Percentiles rank a stretch among this genome's conserved stretches.
phyloP scores from a whole-genome alignment of 2,113 vertebrate species.

The Plotosus lineatus region DNA sequence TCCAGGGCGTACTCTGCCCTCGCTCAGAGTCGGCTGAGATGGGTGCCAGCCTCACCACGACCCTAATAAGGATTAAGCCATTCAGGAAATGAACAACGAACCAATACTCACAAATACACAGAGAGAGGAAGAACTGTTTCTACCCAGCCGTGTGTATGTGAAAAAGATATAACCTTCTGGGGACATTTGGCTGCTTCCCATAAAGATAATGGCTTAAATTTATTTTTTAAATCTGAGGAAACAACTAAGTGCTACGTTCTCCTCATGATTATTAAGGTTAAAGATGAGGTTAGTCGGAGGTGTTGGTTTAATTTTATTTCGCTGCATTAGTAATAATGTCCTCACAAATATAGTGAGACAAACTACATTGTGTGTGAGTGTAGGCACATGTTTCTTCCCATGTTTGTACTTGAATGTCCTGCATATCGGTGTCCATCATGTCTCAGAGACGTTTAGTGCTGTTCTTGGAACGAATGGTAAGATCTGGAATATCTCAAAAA shows the following conservation, averaged over 20 bases:
- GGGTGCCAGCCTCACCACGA: no score
- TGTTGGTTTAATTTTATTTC: not conserved
- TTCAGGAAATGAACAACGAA: no score
- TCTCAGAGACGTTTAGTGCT: not conserved
- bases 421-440: not conserved
- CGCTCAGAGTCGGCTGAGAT: no score
- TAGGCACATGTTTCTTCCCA: not conserved
- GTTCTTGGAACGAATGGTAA: constrained; percentile 5
- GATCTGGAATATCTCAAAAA: constrained; percentile 11
- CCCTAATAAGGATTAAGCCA: no score
- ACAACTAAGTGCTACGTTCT: not conserved
- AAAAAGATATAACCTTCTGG: not conserved
- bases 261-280: not conserved
- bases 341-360: not conserved
- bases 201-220: not conserved
- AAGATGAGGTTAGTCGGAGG: not conserved
- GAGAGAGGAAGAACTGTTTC: not conserved
- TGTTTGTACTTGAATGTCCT: not conserved
- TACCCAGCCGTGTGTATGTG: not conserved
- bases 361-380: not conserved
- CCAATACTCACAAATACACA: not conserved
- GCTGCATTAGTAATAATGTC: not conserved
- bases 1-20: no score
- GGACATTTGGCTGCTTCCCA: not conserved
- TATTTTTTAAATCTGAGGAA: no score